Base-by-base conservation (phyloP, 2,888 invertebrate genomes). In the Ornithoptera alexandrae region DNA sequence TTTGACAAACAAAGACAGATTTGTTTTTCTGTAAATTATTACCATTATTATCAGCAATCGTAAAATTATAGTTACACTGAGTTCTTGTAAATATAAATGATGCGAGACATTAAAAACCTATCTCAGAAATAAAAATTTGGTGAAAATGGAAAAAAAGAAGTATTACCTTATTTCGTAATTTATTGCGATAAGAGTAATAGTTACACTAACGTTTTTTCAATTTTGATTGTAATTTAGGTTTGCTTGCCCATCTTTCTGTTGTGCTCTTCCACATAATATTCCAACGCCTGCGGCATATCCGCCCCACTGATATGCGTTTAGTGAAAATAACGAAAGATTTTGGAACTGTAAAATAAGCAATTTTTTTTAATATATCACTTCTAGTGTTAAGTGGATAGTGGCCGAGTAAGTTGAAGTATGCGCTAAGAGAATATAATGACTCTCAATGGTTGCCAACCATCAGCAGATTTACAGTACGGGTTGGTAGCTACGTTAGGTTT, bases 251-350 rank as follows among this genome's bases (percentile, higher is more conserved):
- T 8, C 82, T 79, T 20, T 83, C 80, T 0, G 84, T 72, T 0
- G 86, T 87, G 67, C 83, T 86, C 70, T 85, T 87, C 88, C 88
- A 88, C 2, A 85, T 83, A 39, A 77, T 76, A 64, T 82, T 82
- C 80, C 82, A 84, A 0, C 84, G 81, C 10, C 77, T 74, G 1
- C 68, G 77, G 61, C 84, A 86, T 2, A 82, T 75, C 0, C 81
- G 73, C 4, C 76, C 81, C n/a, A 83, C 72, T 0, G 83, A 83
- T 8, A 83, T 73, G 12, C 77, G 76, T 61, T 77, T 83, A 39
- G 81, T 79, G 58, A 85, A 74, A 2, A 73, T 67, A 10, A 77
- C 74, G 8, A 84, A 76, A 0, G 79, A 75, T 64, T 72, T 80
- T 17, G 79, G 75, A n/a, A 80, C 85, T 84, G 75, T 53, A 46